Percentiles rank a stretch among this genome's conserved stretches.
Conservation (phyloP, 30 jellyfish, hydroid and myxozoan species). For the Aurelia sp. region DNA sequence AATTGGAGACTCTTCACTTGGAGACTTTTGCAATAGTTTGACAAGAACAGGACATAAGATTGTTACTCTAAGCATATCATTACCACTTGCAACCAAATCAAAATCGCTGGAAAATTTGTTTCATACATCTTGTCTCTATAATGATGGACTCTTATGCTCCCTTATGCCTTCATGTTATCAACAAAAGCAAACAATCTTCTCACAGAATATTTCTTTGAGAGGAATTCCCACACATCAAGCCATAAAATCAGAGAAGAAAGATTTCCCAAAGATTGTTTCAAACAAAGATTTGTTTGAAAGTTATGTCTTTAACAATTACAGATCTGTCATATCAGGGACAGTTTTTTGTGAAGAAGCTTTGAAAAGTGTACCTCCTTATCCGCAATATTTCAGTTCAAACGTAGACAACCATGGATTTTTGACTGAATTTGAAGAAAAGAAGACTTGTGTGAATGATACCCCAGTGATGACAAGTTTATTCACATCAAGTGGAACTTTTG, state of each 20-base stretch:
- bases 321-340: constrained; percentile 21
- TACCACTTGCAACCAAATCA: constrained; percentile 34
- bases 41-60: constrained; percentile 63
- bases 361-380: constrained; percentile 36
- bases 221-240: constrained; percentile 30
- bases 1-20: constrained; percentile 3
- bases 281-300: constrained; percentile 44
- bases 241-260: no score
- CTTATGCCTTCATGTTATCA: constrained; percentile 22
- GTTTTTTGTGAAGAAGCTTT: constrained; percentile 42
- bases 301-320: background rate
- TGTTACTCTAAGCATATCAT: constrained; percentile 24
- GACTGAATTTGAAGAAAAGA: background rate
- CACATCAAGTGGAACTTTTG: constrained; percentile 54
- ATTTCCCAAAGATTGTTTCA: background rate
- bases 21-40: constrained; percentile 31
- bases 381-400: constrained; percentile 20
- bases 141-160: constrained; percentile 3
- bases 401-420: constrained; percentile 10
- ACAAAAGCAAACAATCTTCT: background rate
- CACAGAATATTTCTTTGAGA: constrained; percentile 35
- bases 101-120: constrained; percentile 1
- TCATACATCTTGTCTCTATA: constrained; percentile 3
- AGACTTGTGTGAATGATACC: background rate
- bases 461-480: constrained; percentile 68